Percentiles rank a stretch among this genome's conserved stretches.
Conservation (phyloP, 2,888 invertebrate species). For the Acanthosepion pharaonis region DNA sequence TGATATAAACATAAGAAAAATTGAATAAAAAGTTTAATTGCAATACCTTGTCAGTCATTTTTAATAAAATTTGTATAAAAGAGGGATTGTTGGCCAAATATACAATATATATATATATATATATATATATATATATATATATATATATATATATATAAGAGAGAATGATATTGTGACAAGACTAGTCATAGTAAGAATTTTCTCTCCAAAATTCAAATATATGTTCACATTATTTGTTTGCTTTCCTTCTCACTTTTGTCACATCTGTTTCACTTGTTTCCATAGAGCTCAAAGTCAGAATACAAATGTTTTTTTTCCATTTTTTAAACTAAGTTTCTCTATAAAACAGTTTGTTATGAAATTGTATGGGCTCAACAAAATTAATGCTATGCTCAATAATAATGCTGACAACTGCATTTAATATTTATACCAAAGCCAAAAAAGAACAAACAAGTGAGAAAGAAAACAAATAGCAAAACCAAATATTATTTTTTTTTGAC, state of each 20-base stretch:
- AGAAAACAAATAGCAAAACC: background rate
- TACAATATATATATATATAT: too few relatives aligned
- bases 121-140: too few relatives aligned
- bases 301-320: too few relatives aligned
- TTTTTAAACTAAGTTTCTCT: too few relatives aligned
- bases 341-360: background rate
- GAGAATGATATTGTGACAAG: background rate
- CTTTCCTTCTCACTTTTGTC: background rate
- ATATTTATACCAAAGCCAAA: background rate
- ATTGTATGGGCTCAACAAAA: background rate
- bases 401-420: background rate
- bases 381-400: background rate
- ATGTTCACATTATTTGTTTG: background rate
- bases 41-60: too few relatives aligned
- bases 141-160: background rate
- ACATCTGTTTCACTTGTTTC: background rate
- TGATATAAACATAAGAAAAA: too few relatives aligned
- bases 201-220: background rate
- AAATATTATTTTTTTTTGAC: background rate
- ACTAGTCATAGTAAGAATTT: background rate
- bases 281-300: background rate
- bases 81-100: too few relatives aligned
- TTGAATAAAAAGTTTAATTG: too few relatives aligned
- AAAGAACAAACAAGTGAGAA: background rate
- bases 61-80: too few relatives aligned